Evolutionary conservation across 1,140 invertebrate species (phyloP).

Genomic region (Mizuhopecten yessoensis): DNA sequence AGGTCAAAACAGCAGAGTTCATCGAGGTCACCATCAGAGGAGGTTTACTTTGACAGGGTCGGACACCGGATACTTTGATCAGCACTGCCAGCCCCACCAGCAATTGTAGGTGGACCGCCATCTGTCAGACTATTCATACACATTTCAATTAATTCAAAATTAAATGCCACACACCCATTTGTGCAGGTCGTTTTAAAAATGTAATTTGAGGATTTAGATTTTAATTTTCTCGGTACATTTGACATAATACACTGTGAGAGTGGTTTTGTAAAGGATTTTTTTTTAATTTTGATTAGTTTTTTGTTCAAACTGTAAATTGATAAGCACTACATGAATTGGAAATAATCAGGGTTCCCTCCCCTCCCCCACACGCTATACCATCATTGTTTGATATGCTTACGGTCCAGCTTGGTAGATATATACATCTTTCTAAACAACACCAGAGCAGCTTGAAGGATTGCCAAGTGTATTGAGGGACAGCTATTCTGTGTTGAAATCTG

Average conservation of each 20-base stretch:
- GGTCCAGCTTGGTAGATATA: not conserved
- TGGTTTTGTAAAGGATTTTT: not conserved
- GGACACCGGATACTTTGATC: not conserved
- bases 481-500: not conserved
- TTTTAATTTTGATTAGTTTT: not conserved
- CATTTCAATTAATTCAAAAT: not conserved
- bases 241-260: not conserved
- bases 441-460: not conserved
- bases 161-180: constrained; percentile 24
- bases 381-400: not conserved
- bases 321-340: not conserved
- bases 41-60: not conserved
- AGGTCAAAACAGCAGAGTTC: not conserved
- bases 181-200: not conserved
- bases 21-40: not conserved
- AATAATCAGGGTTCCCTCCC: not conserved
- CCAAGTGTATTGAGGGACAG: not conserved
- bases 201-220: not conserved
- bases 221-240: constrained; percentile 27
- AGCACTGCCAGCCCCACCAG: not conserved
- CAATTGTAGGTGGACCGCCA: not conserved
- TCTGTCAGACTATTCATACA: not conserved
- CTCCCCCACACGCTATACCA: not conserved
- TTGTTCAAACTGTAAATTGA: not conserved
- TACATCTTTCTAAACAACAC: not conserved